Evolutionary conservation across 2,113 vertebrate species (phyloP), one percentile per base, ranked within the genome.

Genomic region (Typhlomys cinereus): DNA sequence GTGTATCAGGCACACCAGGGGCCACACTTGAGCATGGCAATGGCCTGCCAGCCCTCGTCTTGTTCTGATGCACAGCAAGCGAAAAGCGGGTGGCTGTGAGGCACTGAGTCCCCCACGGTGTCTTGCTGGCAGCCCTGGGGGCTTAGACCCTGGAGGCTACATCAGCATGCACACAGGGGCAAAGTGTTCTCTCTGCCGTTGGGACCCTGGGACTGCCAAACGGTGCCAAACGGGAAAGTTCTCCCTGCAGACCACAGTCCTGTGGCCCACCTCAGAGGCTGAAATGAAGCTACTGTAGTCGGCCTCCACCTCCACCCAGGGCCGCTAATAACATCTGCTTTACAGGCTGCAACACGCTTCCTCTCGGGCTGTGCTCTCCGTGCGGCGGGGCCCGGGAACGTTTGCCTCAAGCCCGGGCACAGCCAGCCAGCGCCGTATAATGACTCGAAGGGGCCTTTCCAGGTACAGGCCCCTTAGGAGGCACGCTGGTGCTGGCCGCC

Each of bases 361-460:
- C 29, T 86, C 91, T 95, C 96, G 95, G 97, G 96, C 97, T 97
- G 96, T 97, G 96, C 97, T 98, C 97, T 95, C 97, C 95, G 85
- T 95, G 98, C 96, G 97, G 98, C 97, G 96, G 97, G 98, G 98
- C 97, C 98, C 96, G 96, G 98, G 98, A 98, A 98, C 98, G 96
- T 95, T 95, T 96, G 81, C 96, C 94, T 95, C 90, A 95, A 96
- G 98, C 98, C 98, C 98, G 96, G 29, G 97, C 95, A 91, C 96
- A 97, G 85, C 80, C 96, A 96, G 97, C 96, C 97, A 98, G 88
- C 88, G 12, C 95, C 97, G 97, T 97, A 97, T 98, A 98, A 97
- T 96, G 97, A 95, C 97, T 98, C 96, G 94, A 98, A 98, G 97
- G 97, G 98, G 97, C 96, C 95, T 92, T 97, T 97, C 97, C 97